Base-by-base conservation (phyloP, 2,113 vertebrate species). In the Hemiscyllium ocellatum region DNA sequence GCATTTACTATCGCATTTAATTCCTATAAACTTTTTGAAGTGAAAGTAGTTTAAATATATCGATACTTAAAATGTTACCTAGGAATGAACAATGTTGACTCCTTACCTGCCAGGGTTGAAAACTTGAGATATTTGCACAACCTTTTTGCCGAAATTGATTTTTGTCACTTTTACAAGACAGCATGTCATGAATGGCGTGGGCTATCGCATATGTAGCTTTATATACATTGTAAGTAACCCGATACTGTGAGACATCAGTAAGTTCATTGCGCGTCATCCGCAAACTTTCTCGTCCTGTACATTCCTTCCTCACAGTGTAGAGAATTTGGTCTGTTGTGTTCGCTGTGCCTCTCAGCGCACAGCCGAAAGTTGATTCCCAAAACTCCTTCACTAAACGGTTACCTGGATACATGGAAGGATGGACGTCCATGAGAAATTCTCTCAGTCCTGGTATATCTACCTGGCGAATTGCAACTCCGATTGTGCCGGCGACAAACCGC, bases 401-500 rank as follows among this genome's bases (percentile, higher is more conserved):
- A n/a, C 61, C 13, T 15, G 89, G 89, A 37, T 65, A 66, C 19
- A 15, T 13, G 1, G 89, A 65, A 93, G 89, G 89, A 93, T 66
- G 89, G 22, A 95, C 17, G 5, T 65, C 0, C 19, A 52, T 0
- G 2, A 95, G 29, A 78, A 72, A 95, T 22, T 76, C 94, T 50
- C 22, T 56, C 50, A 95, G 47, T 6, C 94, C 61, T 47, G 56
- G 56, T 15, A 95, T 52, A 29, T 47, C 42, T 24, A 1, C 66
- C 6, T 72, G 19, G 22, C 33, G 95, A 22, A 95, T 83, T 29
- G 70, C 50, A 56, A 69, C 17, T 5, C 95, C 95, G 42, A 95
- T 95, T 33, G 95, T 42, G 33, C 97, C 97, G 0, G 22, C 95
- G 66, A 98, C 96, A 24, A 97, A 94, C 68, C 97, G 95, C 37